phyloP scores from a whole-genome alignment of 2,888 invertebrate species.

The Diarsia dahlii region DNA sequence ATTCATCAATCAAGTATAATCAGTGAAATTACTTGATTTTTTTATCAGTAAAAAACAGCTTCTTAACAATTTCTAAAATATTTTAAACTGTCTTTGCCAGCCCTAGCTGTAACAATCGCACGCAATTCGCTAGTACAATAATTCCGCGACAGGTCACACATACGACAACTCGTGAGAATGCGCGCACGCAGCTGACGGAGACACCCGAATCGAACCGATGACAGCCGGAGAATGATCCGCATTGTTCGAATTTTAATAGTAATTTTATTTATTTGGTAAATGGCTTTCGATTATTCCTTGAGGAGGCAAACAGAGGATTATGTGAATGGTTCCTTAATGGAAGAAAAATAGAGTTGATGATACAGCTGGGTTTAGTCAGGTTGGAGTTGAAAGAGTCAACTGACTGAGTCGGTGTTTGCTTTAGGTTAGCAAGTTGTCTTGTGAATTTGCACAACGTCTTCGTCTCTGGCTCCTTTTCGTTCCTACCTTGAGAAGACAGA shows the following conservation, averaged over 20 bases:
- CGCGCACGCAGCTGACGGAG: conserved; percentile 65
- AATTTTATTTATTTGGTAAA: conserved; percentile 62
- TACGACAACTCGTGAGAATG: conserved; percentile 66
- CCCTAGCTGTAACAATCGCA: conserved; percentile 51
- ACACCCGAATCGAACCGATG: conserved; percentile 63
- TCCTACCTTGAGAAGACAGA: no score
- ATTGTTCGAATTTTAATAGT: conserved; percentile 59
- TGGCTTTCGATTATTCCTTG: conserved; percentile 58
- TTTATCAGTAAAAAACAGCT: not conserved
- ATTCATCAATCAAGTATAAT: not conserved
- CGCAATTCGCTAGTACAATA: conserved; percentile 63
- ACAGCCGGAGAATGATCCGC: conserved; percentile 60
- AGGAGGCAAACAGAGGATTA: conserved; percentile 44
- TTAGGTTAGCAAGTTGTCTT: not conserved
- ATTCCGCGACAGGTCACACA: conserved; percentile 66
- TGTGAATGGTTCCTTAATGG: conserved; percentile 45
- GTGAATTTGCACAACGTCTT: not conserved
- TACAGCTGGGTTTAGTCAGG: conserved; percentile 30
- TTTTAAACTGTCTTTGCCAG: conserved; percentile 27
- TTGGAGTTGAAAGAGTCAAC: not conserved
- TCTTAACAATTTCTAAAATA: not conserved
- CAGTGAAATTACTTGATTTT: not conserved
- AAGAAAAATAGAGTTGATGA: conserved; percentile 61
- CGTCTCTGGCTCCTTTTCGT: not conserved
- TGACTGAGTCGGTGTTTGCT: conserved; percentile 21